These are phyloP conservation scores for Paelopatides confundens DNA, from an alignment of 53 echinoderm and acorn worm genomes.

Conservation along the genomic window DNA sequence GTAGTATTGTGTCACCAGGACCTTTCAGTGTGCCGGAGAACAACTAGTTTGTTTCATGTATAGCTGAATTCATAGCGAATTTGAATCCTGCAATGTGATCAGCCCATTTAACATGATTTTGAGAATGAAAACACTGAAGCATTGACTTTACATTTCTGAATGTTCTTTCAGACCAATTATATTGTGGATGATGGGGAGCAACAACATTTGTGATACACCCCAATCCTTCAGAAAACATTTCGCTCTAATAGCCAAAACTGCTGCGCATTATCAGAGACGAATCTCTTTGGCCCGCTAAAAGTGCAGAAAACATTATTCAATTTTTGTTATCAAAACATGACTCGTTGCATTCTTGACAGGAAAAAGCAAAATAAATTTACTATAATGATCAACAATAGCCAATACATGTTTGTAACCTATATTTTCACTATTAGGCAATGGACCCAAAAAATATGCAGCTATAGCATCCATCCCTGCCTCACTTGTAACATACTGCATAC, in stretches of 20 bases:
- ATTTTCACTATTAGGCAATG: conserved; percentile 47
- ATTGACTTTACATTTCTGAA: conserved; percentile 70
- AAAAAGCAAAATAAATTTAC: conserved; percentile 56
- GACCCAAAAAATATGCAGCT: conserved; percentile 66
- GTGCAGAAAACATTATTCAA: conserved; percentile 60
- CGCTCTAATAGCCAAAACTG: no score
- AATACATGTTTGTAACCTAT: conserved; percentile 53
- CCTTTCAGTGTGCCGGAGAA: conserved; percentile 25
- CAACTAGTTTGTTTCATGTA: conserved; percentile 64
- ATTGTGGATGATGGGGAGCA: conserved; percentile 61
- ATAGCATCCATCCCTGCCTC: conserved; percentile 47
- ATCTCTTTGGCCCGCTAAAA: conserved; percentile 53
- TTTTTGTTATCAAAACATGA: no score
- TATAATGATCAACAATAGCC: conserved; percentile 43
- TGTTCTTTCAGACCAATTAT: no score
- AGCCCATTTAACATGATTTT: conserved; percentile 59
- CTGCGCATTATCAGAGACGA: no score
- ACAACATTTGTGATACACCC: conserved; percentile 64
- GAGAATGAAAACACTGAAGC: no score
- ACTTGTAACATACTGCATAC: no score
- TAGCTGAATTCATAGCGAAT: no score
- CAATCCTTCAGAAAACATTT: conserved; percentile 48
- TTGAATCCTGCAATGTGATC: no score
- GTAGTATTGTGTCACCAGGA: no score
- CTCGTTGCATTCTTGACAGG: no score